A percentile compares a stretch with the other conserved stretches of the same genome.
Conservation (phyloP, 2,888 invertebrate species). For the Pheosia gnoma region DNA sequence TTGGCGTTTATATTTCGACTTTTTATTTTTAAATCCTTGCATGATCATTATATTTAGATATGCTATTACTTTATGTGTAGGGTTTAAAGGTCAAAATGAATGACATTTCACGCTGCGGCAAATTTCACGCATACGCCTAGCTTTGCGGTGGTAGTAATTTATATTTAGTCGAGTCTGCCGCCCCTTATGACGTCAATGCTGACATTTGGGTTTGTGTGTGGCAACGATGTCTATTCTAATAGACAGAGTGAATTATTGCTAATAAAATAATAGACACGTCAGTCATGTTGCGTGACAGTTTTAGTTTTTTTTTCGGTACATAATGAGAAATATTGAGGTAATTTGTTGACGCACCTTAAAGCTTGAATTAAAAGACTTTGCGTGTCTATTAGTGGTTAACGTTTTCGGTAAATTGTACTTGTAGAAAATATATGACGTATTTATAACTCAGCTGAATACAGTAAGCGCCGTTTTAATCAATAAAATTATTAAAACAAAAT, state of each 20-base stretch:
- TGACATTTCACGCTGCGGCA: conserved; percentile 30
- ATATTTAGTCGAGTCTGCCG: conserved; percentile 65
- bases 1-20: neutral
- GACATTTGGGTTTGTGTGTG: conserved; percentile 69
- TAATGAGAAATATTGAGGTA: neutral
- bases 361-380: too few species aligned
- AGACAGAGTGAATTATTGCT: conserved; percentile 44
- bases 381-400: too few species aligned
- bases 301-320: neutral
- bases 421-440: too few species aligned
- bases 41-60: neutral
- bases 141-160: conserved; percentile 36
- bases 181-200: conserved; percentile 77
- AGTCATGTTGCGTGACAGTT: conserved; percentile 12
- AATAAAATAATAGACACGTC: conserved; percentile 27
- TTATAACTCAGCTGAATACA: too few species aligned
- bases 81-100: conserved; percentile 25
- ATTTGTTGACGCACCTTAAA: neutral
- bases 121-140: conserved; percentile 31
- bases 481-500: too few species aligned
- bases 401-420: too few species aligned
- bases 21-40: neutral
- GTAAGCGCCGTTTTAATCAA: too few species aligned
- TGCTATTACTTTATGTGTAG: conserved; percentile 7
- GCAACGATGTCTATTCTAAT: conserved; percentile 46